Conservation (phyloP, 2,888 invertebrate genomes). For the Clepsis dumicolana region DNA sequence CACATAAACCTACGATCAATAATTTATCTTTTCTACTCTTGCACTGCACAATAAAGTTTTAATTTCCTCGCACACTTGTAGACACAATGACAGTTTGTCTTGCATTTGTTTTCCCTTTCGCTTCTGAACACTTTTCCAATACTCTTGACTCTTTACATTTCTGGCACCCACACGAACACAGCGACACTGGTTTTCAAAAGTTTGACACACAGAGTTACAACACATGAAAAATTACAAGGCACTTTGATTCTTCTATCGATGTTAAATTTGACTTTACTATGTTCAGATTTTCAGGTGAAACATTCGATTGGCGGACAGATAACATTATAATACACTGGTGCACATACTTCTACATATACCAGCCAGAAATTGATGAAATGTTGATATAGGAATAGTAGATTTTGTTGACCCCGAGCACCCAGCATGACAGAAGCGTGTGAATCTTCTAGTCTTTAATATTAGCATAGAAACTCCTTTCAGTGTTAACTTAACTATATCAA, state of each 20-base stretch:
- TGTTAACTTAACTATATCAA: slow-evolving; percentile 3
- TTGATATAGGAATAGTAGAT: slow-evolving; percentile 59
- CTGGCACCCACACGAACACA: slow-evolving; percentile 70
- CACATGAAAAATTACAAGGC: slow-evolving; percentile 43
- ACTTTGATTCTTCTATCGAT: slow-evolving; percentile 50
- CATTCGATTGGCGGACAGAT: slow-evolving; percentile 59
- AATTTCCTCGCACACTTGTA: slow-evolving; percentile 76
- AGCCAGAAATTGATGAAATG: slow-evolving; percentile 74
- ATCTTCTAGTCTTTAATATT: slow-evolving; percentile 51
- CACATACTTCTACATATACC: slow-evolving; percentile 85
- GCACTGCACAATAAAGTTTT: slow-evolving; percentile 83
- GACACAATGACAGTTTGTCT: slow-evolving; percentile 69
- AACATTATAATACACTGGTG: slow-evolving; percentile 73
- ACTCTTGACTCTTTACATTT: slow-evolving; percentile 62
- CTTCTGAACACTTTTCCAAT: slow-evolving; percentile 68
- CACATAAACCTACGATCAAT: slow-evolving; percentile 58
- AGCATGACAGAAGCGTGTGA: slow-evolving; percentile 71
- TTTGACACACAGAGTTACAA: slow-evolving; percentile 55
- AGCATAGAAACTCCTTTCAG: slow-evolving; percentile 31
- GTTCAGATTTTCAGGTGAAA: slow-evolving; percentile 60
- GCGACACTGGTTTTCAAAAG: slow-evolving; percentile 58
- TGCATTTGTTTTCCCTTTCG: slow-evolving; percentile 67
- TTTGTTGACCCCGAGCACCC: slow-evolving; percentile 66
- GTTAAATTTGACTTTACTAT: slow-evolving; percentile 50
- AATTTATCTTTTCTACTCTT: slow-evolving; percentile 75